Base-by-base conservation (phyloP, 2,888 invertebrate species). In the Gibbula magus region DNA sequence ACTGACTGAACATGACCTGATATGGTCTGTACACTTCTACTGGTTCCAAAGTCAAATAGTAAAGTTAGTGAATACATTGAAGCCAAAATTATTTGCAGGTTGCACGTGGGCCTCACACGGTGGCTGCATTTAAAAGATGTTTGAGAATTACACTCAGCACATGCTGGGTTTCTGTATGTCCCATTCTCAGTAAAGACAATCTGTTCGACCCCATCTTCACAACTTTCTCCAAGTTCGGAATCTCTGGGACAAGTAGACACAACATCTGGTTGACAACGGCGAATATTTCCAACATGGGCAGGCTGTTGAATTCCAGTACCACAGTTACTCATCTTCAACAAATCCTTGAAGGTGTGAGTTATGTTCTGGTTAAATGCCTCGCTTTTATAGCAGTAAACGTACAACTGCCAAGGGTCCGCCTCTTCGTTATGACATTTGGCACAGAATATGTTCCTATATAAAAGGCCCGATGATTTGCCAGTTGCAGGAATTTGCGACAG, bases 371-470 rank as follows among this genome's bases (percentile, higher is more conserved):
- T 20, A 32, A 22, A 13, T 52, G 53, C 18, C 25, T 20, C 7
- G 2, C 35, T 25, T 10, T n/a, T 18, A 16, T 22, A 25, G 20
- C 75, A 75, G 52, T 3, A 32, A 16, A 75, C 53, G 3, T 22
- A 16, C 3, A 32, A 29, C 10, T 52, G 20, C 75, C 75, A 75
- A 18, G 10, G 25, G 25, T 22, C 22, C 10, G 29, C 20, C 52
- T 75, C 75, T 53, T 51, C 52, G 7, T 51, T 29, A 53, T 75
- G 75, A 53, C 75, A 75, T 52, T 25, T 25, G n/a, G 75, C 75
- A 53, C 75, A 75, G 22, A 52, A 75, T 52, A 53, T 35, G 53
- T 53, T 75, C 32, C 8, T 75, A n/a, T 75, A 53, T 54, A 53
- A 5, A 8, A 53, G 7, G 3, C 75, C 53, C 1, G 75, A 7